These are phyloP conservation scores for Rhynchomys soricoides DNA, from an alignment of 2,113 vertebrate species.

Conservation along the genomic window DNA sequence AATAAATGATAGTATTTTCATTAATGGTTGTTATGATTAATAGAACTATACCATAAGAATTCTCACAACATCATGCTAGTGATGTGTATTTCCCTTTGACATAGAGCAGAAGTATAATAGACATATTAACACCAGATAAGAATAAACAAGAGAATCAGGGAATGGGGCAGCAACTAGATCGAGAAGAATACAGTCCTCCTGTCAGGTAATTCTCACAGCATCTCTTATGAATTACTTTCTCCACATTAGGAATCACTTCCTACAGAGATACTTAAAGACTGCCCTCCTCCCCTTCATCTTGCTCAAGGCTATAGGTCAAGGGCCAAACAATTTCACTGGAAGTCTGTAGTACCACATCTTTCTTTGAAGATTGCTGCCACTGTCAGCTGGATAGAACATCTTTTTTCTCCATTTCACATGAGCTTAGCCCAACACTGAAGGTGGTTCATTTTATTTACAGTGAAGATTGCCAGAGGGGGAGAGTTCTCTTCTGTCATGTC, in stretches of 20 bases:
- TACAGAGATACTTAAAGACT: neutral
- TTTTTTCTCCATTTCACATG: neutral
- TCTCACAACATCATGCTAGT: neutral
- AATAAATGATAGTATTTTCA: neutral
- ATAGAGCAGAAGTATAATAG: neutral
- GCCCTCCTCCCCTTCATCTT: neutral
- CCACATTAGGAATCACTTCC: neutral
- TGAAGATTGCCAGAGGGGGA: no score
- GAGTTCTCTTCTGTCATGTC: neutral
- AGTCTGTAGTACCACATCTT: neutral
- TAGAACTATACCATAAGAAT: neutral
- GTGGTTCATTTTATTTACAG: neutral
- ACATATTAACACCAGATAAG: neutral
- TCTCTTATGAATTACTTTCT: neutral
- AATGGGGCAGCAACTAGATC: accelerated
- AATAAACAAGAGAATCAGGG: neutral
- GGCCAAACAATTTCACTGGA: neutral
- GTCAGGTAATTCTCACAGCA: neutral
- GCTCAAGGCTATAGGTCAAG: neutral
- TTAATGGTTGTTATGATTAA: neutral
- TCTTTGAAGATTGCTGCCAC: neutral
- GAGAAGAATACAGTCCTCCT: no score
- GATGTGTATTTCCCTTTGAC: neutral
- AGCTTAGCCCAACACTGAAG: neutral
- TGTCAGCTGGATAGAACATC: neutral